Evolutionary conservation across 2,113 vertebrate species (phyloP).

Genomic region (Laterallus jamaicensis): DNA sequence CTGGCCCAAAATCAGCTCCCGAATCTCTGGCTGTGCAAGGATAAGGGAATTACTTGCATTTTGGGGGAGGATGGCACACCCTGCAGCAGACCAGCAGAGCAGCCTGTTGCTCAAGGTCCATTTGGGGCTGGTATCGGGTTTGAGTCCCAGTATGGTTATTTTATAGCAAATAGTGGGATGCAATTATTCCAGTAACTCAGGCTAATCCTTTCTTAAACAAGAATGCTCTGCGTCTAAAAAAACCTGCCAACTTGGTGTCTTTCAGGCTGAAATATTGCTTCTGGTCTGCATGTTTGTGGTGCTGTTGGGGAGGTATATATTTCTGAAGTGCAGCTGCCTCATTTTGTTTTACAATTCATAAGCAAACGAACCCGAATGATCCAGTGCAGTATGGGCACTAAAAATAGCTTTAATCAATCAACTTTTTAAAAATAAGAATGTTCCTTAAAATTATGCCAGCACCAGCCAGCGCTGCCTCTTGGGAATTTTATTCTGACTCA

Average conservation of each 20-base stretch:
- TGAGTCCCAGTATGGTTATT: neutral
- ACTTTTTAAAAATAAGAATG: slow-evolving; percentile 17
- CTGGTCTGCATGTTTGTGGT: neutral
- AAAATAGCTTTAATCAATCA: slow-evolving; percentile 59
- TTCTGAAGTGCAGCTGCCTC: neutral
- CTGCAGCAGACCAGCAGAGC: neutral
- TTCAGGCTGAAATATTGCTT: neutral
- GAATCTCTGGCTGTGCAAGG: accelerated
- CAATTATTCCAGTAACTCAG: neutral
- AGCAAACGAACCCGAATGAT: neutral
- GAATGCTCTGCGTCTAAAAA: neutral
- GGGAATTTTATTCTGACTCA: slow-evolving; percentile 27
- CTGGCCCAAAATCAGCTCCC: neutral
- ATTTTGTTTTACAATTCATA: neutral
- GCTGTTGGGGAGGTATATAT: neutral
- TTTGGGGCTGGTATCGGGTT: too few species aligned
- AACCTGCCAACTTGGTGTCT: neutral
- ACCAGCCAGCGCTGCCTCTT: neutral
- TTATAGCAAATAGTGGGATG: neutral
- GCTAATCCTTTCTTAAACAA: slow-evolving; percentile 1
- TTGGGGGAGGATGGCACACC: neutral
- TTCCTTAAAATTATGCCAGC: slow-evolving; percentile 21
- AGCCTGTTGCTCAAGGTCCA: neutral
- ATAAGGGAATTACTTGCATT: neutral
- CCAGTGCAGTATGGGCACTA: neutral